Conservation (phyloP, 2,113 vertebrate genomes). For the Podarcis raffonei region DNA sequence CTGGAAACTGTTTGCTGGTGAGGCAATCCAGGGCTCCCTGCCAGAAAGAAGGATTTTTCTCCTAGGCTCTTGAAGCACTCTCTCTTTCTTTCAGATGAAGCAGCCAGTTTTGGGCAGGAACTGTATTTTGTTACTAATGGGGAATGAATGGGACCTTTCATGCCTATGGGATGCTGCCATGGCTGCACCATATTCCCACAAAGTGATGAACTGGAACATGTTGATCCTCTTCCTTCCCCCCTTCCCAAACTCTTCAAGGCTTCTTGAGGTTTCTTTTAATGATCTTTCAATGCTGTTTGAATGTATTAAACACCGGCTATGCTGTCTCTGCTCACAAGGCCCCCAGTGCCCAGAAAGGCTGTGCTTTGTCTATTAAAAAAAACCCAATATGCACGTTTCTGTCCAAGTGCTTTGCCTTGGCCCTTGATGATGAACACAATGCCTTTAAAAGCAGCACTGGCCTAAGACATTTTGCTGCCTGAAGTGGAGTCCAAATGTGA, state of each 20-base stretch:
- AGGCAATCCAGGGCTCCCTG: background rate
- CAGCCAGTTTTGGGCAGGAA: background rate
- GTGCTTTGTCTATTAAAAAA: background rate
- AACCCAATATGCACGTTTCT: background rate
- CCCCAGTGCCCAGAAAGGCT: background rate
- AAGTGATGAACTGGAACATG: slow-evolving; percentile 6
- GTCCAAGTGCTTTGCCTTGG: background rate
- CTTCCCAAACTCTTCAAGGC: background rate
- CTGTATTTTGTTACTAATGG: slow-evolving; percentile 6
- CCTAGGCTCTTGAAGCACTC: background rate
- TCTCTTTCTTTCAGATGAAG: background rate
- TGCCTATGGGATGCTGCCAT: background rate
- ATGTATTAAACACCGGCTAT: slow-evolving; percentile 17
- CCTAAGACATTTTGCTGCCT: background rate
- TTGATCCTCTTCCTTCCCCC: background rate
- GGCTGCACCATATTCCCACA: background rate
- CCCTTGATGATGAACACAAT: background rate
- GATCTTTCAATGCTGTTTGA: background rate
- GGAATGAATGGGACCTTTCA: slow-evolving; percentile 55
- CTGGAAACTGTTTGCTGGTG: slow-evolving; percentile 2
- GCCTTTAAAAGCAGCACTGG: background rate
- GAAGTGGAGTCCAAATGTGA: background rate
- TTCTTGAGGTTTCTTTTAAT: slow-evolving; percentile 24
- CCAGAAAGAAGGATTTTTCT: slow-evolving; percentile 9
- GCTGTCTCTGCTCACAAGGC: background rate